Conservation (phyloP, 2,888 invertebrate genomes). For the Hirtodrosophila histrioides region DNA sequence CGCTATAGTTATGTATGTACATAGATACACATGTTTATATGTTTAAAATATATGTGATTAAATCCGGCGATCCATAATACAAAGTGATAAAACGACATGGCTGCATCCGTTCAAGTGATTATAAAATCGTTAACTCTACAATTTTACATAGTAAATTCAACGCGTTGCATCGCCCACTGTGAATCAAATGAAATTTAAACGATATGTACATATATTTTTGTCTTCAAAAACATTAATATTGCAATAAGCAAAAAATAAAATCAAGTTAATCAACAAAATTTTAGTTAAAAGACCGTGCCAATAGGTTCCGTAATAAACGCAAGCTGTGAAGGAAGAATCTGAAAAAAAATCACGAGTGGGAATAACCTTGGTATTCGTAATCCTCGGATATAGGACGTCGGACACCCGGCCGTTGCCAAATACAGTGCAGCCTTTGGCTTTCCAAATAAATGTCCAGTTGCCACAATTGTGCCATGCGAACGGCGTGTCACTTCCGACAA, state of each 20-base stretch:
- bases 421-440: slow-evolving; percentile 38
- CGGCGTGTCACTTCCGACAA: slow-evolving; percentile 84
- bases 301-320: slow-evolving; percentile 6
- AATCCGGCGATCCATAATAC: slow-evolving; percentile 7
- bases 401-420: slow-evolving; percentile 37
- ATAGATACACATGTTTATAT: neutral
- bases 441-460: slow-evolving; percentile 72
- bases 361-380: slow-evolving; percentile 12
- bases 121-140: slow-evolving; percentile 3
- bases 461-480: slow-evolving; percentile 83
- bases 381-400: slow-evolving; percentile 18
- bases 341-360: slow-evolving; percentile 3
- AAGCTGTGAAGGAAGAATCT: slow-evolving; percentile 5
- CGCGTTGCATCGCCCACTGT: neutral
- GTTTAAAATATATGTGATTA: slow-evolving; percentile 10
- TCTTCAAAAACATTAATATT: slow-evolving; percentile 11
- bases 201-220: neutral
- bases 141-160: slow-evolving; percentile 1
- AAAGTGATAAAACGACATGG: slow-evolving; percentile 19
- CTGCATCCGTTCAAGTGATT: slow-evolving; percentile 6
- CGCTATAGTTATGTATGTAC: slow-evolving; percentile 7
- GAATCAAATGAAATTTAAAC: neutral
- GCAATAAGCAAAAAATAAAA: slow-evolving; percentile 10
- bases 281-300: neutral
- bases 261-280: slow-evolving; percentile 4